Evolutionary conservation across 2,888 invertebrate genomes (phyloP), one percentile per base, ranked within the genome.

Genomic region (Sminthurides aquaticus): DNA sequence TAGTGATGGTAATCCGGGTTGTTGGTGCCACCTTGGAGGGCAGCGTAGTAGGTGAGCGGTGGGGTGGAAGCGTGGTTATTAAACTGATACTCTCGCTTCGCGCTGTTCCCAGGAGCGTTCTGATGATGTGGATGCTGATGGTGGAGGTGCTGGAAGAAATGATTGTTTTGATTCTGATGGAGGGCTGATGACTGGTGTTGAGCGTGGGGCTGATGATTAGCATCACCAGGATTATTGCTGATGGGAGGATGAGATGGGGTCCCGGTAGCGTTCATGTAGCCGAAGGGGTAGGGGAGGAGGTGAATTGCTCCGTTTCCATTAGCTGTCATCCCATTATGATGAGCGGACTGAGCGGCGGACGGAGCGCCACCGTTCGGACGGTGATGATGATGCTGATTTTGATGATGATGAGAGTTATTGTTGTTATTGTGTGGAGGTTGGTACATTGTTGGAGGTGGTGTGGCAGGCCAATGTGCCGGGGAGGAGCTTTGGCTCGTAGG

Each of bases 1-100:
- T 71, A 71, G 62, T 69, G 70, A 55, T 71, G 66, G 64, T 73
- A 71, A 66, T 73, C 71, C 49, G 69, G 26, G 59, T 59, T 20
- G 49, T 58, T 43, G 48, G 26, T 43, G 49, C 27, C n/a, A 11
- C 20, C 54, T 24, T 34, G 43, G 15, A 34, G 43, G 43, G 25
- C 8, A 22, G 57, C 8, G 57, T 20, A 26, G 8, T 20, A 25
- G 24, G 57, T 11, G 11, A 8, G 15, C 3, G n/a, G 57, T 11
- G 8, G 22, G n/a, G 3, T 57, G n/a, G 8, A 22, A 11, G 11
- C 20, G 8, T 57, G 57, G 57, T 25, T 26, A n/a, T n/a, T n/a
- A 11, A 26, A n/a, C 11, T 25, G 25, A 11, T 57, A 25, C 8
- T 26, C n/a, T 18, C 57, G 22, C 8, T n/a, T 57, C 22, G 57